Percentiles rank a stretch among this genome's conserved stretches.
These are phyloP conservation scores for Scaeva pyrastri DNA, from an alignment of 2,888 invertebrate species.

Conservation along the genomic window DNA sequence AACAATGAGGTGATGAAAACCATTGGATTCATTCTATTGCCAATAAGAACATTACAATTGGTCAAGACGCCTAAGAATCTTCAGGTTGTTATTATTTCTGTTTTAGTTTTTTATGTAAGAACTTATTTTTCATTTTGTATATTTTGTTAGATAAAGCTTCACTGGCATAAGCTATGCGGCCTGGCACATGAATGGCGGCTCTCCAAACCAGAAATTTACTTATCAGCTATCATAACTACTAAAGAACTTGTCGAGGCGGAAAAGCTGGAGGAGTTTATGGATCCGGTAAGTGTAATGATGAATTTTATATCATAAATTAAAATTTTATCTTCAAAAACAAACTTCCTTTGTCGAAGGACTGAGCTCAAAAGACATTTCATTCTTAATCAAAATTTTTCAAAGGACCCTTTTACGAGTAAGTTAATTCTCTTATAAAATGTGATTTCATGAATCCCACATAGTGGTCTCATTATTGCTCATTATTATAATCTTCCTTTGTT, in stretches of 20 bases:
- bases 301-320: too few relatives aligned
- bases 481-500: too few relatives aligned
- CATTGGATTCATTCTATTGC: slow-evolving; percentile 89
- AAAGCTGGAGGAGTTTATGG: slow-evolving; percentile 78
- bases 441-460: too few relatives aligned
- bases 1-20: slow-evolving; percentile 84
- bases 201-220: slow-evolving; percentile 86
- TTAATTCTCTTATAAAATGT: too few relatives aligned
- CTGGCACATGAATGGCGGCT: slow-evolving; percentile 86
- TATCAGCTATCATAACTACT: slow-evolving; percentile 87
- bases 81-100: slow-evolving; percentile 77
- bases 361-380: too few relatives aligned
- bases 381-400: too few relatives aligned
- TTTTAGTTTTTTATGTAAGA: not conserved
- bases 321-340: too few relatives aligned
- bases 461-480: too few relatives aligned
- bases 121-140: not conserved
- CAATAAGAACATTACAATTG: slow-evolving; percentile 89
- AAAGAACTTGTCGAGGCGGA: slow-evolving; percentile 81
- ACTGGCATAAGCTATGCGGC: slow-evolving; percentile 88
- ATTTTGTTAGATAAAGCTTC: slow-evolving; percentile 84
- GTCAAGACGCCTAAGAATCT: slow-evolving; percentile 85
- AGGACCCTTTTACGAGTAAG: too few relatives aligned
- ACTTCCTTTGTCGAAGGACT: too few relatives aligned
- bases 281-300: slow-evolving; percentile 75